Base-by-base conservation (phyloP, 2,888 invertebrate species). In the Phrixothrix hirtus region DNA sequence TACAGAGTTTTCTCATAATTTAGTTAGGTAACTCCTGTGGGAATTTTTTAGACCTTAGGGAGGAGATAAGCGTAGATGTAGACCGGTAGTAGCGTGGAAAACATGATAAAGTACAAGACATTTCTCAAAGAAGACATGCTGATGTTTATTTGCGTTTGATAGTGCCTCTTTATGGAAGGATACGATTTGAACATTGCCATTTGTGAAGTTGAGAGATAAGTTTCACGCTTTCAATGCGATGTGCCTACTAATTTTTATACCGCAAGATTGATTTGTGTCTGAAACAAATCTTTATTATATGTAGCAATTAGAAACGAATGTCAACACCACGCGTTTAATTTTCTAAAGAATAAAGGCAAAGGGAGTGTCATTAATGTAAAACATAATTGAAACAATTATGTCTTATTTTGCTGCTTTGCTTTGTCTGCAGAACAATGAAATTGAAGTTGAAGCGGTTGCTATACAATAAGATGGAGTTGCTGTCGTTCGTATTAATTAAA, bases 1-100 rank as follows among this genome's bases (percentile, higher is more conserved):
- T 55, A 46, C 34, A 38, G 64, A 64, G 60, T 64, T 64, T 62
- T 59, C 62, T 58, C 64, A 62, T 64, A 64, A 64, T 62, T 64
- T 62, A 60, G 58, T 51, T 37, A 57, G 62, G 60, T 62, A 58
- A 60, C 50, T 59, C 59, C 58, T 55, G 14, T 29, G 44, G 56
- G 60, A 52, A 47, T 48, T 35, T 30, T 34, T 32, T 37, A 48
- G 43, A 51, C 51, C 46, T 48, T 35, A 26, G 49, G 43, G 51
- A 50, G 27, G 15, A 51, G 55, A 55, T 51, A 55, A 55, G 55
- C 42, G 37, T 30, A 46, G 45, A 55, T 55, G 50, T 55, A 50
- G 49, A 46, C 36, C 50, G 49, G 45, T 48, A 43, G 48, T 41
- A 44, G 49, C 49, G 37, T 42, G 35, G 57, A 50, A 58, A 57